Evolutionary conservation across 1,140 invertebrate species (phyloP).

Genomic region (Hestina assimilis): DNA sequence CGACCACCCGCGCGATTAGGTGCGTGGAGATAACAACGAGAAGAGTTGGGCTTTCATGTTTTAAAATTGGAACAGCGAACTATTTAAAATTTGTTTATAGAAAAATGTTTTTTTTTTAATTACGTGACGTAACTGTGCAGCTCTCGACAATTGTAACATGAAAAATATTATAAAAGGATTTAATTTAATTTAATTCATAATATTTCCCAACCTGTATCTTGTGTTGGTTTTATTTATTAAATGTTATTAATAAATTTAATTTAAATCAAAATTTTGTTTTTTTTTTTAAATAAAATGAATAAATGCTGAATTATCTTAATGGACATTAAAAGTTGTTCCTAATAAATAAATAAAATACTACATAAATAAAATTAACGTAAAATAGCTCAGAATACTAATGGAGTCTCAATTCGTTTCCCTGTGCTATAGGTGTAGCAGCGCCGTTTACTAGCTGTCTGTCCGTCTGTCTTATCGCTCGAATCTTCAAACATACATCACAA

Average conservation of each 20-base stretch:
- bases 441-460: slow-evolving; percentile 57
- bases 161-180: too few relatives aligned
- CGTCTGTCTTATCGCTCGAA: slow-evolving; percentile 54
- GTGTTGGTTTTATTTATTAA: not conserved
- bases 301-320: too few relatives aligned
- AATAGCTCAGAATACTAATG: not conserved
- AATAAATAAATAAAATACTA: too few relatives aligned
- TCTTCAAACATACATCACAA: slow-evolving; percentile 50
- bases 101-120: too few relatives aligned
- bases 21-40: slow-evolving; percentile 29
- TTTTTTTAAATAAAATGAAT: too few relatives aligned
- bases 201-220: not conserved
- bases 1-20: slow-evolving; percentile 72
- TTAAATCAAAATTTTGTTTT: not conserved
- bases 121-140: not conserved
- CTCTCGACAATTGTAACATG: too few relatives aligned
- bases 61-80: not conserved
- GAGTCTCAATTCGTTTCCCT: slow-evolving; percentile 27
- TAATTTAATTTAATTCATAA: too few relatives aligned
- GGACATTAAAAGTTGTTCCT: too few relatives aligned
- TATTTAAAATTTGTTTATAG: not conserved
- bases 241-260: not conserved
- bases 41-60: slow-evolving; percentile 29
- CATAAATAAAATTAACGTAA: not conserved
- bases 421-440: slow-evolving; percentile 44